These are phyloP conservation scores for Sylvilagus floridanus DNA, from an alignment of 2,797 vertebrate species.

Conservation along the genomic window DNA sequence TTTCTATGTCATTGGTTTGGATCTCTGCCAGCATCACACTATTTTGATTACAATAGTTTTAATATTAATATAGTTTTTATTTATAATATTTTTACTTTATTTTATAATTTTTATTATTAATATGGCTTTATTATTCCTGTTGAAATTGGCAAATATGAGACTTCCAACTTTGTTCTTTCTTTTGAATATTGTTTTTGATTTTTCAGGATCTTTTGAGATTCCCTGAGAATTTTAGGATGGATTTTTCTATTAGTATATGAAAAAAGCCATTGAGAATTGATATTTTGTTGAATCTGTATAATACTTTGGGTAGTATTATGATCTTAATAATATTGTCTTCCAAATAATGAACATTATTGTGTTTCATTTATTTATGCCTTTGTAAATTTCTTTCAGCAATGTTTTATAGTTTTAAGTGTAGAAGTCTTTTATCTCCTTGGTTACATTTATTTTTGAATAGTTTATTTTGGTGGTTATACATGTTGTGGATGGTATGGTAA, in stretches of 20 bases:
- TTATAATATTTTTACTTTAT: too few relatives aligned
- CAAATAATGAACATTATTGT: background rate
- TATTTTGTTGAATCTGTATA: background rate
- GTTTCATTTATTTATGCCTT: slow-evolving; percentile 20
- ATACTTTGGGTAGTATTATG: background rate
- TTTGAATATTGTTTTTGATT: background rate
- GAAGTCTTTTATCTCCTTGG: slow-evolving; percentile 41
- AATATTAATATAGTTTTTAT: background rate
- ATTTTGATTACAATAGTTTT: background rate
- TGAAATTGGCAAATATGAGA: background rate
- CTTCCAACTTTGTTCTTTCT: background rate
- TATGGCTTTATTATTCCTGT: too few relatives aligned
- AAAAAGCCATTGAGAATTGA: background rate
- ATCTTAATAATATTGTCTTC: slow-evolving; percentile 12
- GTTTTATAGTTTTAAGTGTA: slow-evolving; percentile 5
- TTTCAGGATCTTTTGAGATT: background rate
- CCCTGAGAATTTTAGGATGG: background rate
- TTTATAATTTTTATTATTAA: too few relatives aligned
- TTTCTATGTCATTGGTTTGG: background rate
- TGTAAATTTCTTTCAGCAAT: background rate
- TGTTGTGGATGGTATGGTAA: background rate
- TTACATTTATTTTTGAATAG: slow-evolving; percentile 55
- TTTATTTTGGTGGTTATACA: slow-evolving; percentile 30
- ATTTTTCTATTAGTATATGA: background rate
- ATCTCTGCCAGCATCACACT: background rate